Evolutionary conservation across 2,888 invertebrate species (phyloP), one percentile per base, ranked within the genome.

Genomic region (Pandemis heparana): DNA sequence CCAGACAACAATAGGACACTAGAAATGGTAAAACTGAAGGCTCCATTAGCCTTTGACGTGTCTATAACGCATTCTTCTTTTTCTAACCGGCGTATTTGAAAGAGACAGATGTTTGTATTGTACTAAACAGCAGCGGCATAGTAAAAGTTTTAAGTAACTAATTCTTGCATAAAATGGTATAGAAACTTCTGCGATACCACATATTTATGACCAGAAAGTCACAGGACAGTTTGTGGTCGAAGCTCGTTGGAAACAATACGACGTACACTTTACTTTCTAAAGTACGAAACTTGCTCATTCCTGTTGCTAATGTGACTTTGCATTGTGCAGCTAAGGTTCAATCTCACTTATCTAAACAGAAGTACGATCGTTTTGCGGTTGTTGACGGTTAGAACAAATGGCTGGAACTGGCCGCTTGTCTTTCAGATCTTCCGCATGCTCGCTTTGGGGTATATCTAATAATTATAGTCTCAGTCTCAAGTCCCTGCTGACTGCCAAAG

Each of bases 401-500:
- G 10, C 56, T 23, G 5, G 18, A 53, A 53, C 53, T 53, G 56
- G 10, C 56, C 56, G 23, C 56, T 56, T 56, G 56, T 56, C 56
- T 56, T 56, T 56, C 12, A 56, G 56, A 23, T 23, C 56, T 56
- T 56, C 56, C 56, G 56, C 56, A 23, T 56, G 23, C 23, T n/a
- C 10, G 12, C 23, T 56, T 7, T 23, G 12, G 56, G 12, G 56
- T 56, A 23, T 12, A 56, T 56, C 56, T 12, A 41, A 8, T 7
- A 8, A 41, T 8, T 8, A 9, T 41, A 41, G 1, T 32, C 41
- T 6, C 9, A 41, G 1, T 41, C 7, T 6, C 23, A 41, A 41
- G 9, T 8, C 7, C 41, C 9, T 8, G 9, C 41, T 41, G 9
- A 41, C 7, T n/a, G n/a, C n/a, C 41, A 41, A 41, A 41, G 23